Evolutionary conservation across 2,888 invertebrate genomes (phyloP), one percentile per base, ranked within the genome.

Genomic region (Agriopis marginaria): DNA sequence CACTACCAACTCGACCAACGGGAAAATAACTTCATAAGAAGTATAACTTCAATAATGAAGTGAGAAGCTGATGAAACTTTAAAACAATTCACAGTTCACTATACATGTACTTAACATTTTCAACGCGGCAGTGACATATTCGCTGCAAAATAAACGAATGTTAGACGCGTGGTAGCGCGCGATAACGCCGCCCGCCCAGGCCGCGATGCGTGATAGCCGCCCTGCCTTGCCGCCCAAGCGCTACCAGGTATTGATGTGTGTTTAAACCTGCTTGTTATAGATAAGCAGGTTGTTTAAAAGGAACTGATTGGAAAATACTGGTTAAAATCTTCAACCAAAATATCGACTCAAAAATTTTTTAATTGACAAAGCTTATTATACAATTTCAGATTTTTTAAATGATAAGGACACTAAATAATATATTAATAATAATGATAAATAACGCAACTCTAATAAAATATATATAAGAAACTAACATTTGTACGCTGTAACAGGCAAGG

Each of bases 111-210:
- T 17, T 77, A 73, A 70, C 76, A 78, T 78, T 81, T 77, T 78
- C 74, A 75, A 75, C 71, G 72, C 77, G 75, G 73, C 76, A 72
- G 65, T 75, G 74, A 77, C 79, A 74, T 75, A 75, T 80, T 75
- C 70, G 66, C 32, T 50, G 75, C 76, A 79, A 82, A 82, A 82
- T 82, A 82, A 82, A 78, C 74, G 77, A 76, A 77, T 70, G 76
- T 73, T 72, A 74, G 75, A 71, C 72, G 75, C 76, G 83, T 79
- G 84, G 72, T 76, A 74, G 70, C 75, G 54, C 14, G 66, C 75
- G 84, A 85, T 85, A 85, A 81, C 78, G 76, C 73, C 79, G 79
- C 81, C 80, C 80, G 83, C 79, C 83, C 81, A 75, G 76, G 11
- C 61, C 53, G 32, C 55, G 42, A 42, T 40, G 61, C 50, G 61